phyloP scores from a whole-genome alignment of 2,113 vertebrate species.

The Mesitornis unicolor region DNA sequence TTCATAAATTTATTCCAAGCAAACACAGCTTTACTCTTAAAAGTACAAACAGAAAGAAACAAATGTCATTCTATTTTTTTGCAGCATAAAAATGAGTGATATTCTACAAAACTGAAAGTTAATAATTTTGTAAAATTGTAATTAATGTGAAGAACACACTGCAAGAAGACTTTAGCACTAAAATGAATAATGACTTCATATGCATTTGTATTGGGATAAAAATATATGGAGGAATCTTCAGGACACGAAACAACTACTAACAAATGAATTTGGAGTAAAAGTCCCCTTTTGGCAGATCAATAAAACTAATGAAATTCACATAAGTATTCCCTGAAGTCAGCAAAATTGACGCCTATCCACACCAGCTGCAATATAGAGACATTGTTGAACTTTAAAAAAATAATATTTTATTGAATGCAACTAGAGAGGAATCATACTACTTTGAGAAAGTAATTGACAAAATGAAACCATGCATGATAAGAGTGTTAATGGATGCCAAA shows the following conservation, averaged over 20 bases:
- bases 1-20: not conserved
- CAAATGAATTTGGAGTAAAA: not conserved
- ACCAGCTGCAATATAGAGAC: not conserved
- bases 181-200: not conserved
- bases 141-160: not conserved
- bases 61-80: not conserved
- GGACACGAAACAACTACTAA: not conserved
- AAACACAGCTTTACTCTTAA: not conserved
- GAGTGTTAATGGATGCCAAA: not conserved
- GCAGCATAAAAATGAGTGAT: not conserved
- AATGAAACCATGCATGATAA: not conserved
- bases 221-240: not conserved
- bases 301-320: not conserved
- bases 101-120: not conserved
- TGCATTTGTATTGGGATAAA: not conserved
- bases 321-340: not conserved
- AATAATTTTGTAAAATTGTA: not conserved
- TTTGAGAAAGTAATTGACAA: not conserved
- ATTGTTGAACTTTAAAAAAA: not conserved
- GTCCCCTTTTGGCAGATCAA: not conserved
- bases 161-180: not conserved
- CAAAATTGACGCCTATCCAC: not conserved
- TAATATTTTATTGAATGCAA: not conserved
- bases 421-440: not conserved
- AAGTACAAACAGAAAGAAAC: not conserved